These are phyloP conservation scores for Odontamblyopus rebecca DNA, from an alignment of 2,797 vertebrate genomes.

Conservation along the genomic window DNA sequence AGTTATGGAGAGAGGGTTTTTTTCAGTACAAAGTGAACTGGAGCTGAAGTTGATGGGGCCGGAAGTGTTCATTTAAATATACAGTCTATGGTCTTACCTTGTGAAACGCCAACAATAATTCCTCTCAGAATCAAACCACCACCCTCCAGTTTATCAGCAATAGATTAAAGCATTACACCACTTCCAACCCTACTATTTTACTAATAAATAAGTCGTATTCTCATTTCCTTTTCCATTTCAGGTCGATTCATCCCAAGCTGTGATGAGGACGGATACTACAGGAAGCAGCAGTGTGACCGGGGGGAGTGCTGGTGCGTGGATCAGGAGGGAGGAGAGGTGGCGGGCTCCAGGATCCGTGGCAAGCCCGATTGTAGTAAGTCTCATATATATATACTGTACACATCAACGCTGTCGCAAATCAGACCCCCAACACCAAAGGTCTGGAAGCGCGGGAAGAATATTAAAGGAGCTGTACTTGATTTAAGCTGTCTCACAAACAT, in stretches of 20 bases:
- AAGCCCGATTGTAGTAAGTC: conserved; percentile 91
- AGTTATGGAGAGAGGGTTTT: no score
- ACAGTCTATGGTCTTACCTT: no score
- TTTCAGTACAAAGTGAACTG: no score
- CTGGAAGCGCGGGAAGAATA: neutral
- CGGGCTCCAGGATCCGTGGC: conserved; percentile 85
- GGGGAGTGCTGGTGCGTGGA: conserved; percentile 96
- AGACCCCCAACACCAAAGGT: conserved; percentile 23
- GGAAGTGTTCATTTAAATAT: no score
- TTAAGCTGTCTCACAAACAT: no score
- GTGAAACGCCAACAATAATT: no score
- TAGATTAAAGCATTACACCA: neutral
- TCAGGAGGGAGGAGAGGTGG: conserved; percentile 89
- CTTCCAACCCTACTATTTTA: neutral
- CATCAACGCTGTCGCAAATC: conserved; percentile 16
- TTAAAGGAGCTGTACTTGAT: no score
- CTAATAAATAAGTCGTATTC: neutral
- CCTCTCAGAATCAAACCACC: no score
- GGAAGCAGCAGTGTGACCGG: conserved; percentile 91
- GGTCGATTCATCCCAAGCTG: conserved; percentile 95
- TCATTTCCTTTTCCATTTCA: conserved; percentile 47
- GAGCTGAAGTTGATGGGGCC: no score
- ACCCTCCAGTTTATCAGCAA: no score
- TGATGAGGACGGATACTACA: conserved; percentile 94
- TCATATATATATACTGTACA: neutral